Conservation (phyloP, 2,113 vertebrate genomes). For the Dipodomys spectabilis region DNA sequence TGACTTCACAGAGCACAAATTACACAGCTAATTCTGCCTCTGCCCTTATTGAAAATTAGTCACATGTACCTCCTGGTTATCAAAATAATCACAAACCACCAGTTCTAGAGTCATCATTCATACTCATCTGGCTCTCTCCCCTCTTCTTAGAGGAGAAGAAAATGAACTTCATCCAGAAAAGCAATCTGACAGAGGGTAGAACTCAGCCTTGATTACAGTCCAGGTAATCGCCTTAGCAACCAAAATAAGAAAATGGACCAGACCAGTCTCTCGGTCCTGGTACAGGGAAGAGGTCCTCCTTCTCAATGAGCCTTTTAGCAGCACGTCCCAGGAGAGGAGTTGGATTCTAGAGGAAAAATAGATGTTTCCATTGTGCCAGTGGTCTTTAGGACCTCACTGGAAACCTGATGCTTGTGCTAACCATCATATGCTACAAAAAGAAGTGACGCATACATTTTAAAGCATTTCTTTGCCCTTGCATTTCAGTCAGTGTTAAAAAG, state of each 20-base stretch:
- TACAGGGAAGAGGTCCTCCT: not conserved
- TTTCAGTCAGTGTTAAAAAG: not conserved
- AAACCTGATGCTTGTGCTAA: not conserved
- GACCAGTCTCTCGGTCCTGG: not conserved
- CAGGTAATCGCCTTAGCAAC: not conserved
- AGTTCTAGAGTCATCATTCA: not conserved
- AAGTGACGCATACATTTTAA: not conserved
- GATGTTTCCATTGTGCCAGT: not conserved
- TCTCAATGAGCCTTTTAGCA: not conserved
- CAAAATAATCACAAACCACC: not conserved
- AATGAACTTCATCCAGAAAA: not conserved
- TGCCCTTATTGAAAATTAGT: not conserved
- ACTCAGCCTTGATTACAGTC: not conserved
- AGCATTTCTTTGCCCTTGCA: not conserved
- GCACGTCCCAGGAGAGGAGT: not conserved
- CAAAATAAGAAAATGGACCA: not conserved
- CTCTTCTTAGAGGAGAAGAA: slow-evolving; percentile 31
- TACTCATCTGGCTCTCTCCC: not conserved
- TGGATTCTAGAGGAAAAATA: not conserved
- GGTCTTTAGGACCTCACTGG: not conserved
- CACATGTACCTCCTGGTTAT: not conserved
- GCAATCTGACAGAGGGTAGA: not conserved
- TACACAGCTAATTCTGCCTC: slow-evolving; percentile 4
- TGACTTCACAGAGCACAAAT: not conserved
- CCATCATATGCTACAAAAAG: not conserved